Conservation (phyloP, 2,888 invertebrate species). For the Anorthoa munda region DNA sequence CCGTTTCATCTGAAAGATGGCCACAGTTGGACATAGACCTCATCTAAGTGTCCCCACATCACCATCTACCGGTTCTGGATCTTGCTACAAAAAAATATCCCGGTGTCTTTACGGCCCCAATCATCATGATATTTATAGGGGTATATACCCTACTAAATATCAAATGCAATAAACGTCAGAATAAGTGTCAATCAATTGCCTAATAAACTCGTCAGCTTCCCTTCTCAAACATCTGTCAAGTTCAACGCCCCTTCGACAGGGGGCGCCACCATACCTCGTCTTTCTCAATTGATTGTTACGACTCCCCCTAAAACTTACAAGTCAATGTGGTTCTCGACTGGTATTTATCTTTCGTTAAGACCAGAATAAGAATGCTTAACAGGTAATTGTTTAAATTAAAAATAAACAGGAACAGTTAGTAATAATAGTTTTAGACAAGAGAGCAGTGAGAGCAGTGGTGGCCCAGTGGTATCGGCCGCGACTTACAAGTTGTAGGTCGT, state of each 20-base stretch:
- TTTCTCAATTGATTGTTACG: slow-evolving; percentile 39
- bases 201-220: slow-evolving; percentile 51
- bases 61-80: not conserved
- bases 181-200: slow-evolving; percentile 50
- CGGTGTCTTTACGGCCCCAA: not conserved
- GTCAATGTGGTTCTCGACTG: not conserved
- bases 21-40: not conserved
- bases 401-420: slow-evolving; percentile 2
- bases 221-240: slow-evolving; percentile 49
- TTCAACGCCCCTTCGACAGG: slow-evolving; percentile 50
- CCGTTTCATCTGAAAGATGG: not conserved
- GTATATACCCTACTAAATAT: slow-evolving; percentile 15
- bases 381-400: slow-evolving; percentile 34
- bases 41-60: not conserved
- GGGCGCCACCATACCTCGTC: slow-evolving; percentile 33
- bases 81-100: not conserved
- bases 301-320: slow-evolving; percentile 34
- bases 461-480: too few relatives aligned
- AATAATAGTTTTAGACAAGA: not conserved
- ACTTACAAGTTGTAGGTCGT: too few relatives aligned
- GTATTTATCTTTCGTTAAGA: slow-evolving; percentile 49
- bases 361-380: not conserved
- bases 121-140: slow-evolving; percentile 10
- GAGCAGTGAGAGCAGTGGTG: too few relatives aligned
- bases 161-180: slow-evolving; percentile 36